Conservation (phyloP, 2,113 vertebrate species). For the Trinectes maculatus region DNA sequence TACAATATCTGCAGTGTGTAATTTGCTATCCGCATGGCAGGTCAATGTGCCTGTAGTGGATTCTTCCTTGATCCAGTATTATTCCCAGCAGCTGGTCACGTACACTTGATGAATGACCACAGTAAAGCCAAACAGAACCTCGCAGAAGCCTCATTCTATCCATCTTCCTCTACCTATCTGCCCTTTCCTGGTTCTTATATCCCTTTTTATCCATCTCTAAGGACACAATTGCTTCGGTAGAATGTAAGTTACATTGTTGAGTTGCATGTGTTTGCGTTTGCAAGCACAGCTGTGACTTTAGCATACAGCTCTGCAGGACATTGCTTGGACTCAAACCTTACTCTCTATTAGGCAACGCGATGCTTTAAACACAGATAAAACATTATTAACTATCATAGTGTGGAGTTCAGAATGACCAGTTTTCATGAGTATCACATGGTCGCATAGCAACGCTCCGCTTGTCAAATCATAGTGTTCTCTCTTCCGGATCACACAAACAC, state of each 20-base stretch:
- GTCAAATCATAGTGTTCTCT: conserved; percentile 30
- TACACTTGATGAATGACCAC: conserved; percentile 64
- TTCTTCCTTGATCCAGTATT: conserved; percentile 32
- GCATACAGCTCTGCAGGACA: neutral
- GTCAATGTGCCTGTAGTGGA: conserved; percentile 47
- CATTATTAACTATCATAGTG: conserved; percentile 19
- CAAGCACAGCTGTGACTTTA: neutral
- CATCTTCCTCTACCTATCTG: conserved; percentile 50
- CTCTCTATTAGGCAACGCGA: conserved; percentile 6
- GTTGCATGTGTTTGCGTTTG: conserved; percentile 2
- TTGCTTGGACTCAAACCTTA: conserved; percentile 10
- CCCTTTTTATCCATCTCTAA: conserved; percentile 58
- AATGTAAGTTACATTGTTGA: conserved; percentile 13
- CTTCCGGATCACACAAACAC: conserved; percentile 9
- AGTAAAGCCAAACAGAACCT: conserved; percentile 49
- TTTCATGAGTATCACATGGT: conserved; percentile 42
- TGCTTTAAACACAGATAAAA: conserved; percentile 42
- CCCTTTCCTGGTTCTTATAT: conserved; percentile 56
- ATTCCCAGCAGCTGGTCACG: conserved; percentile 53
- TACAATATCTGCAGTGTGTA: conserved; percentile 35
- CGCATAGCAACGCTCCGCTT: conserved; percentile 55
- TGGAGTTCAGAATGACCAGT: conserved; percentile 31
- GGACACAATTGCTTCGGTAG: conserved; percentile 44
- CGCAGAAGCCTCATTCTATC: conserved; percentile 44
- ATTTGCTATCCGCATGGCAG: conserved; percentile 46